These are phyloP conservation scores for Rotaria sp. DNA, from an alignment of 2,888 invertebrate genomes.

Conservation along the genomic window DNA sequence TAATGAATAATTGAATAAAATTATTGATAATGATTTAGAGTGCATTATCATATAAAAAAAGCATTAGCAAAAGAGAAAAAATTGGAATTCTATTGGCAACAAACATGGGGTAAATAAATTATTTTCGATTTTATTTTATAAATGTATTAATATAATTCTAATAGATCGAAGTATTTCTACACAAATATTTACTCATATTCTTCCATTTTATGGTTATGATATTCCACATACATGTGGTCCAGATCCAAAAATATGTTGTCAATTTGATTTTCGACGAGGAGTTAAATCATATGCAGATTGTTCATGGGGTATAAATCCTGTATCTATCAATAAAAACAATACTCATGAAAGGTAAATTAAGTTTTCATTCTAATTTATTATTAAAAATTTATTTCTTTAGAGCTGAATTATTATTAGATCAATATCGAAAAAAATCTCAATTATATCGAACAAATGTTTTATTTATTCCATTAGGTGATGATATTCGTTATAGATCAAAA, in stretches of 20 bases:
- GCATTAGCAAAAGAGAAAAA: conserved; percentile 71
- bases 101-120: conserved; percentile 68
- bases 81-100: conserved; percentile 86
- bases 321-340: conserved; percentile 72
- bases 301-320: conserved; percentile 82
- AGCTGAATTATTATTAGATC: conserved; percentile 58
- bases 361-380: background rate
- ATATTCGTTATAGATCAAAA: conserved; percentile 51
- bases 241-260: conserved; percentile 86
- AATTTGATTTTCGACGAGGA: conserved; percentile 89
- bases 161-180: conserved; percentile 56
- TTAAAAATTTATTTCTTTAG: conserved; percentile 51
- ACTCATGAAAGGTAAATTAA: conserved; percentile 61
- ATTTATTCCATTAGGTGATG: conserved; percentile 54
- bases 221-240: conserved; percentile 97
- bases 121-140: too few species aligned
- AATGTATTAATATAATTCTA: background rate
- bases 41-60: conserved; percentile 91
- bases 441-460: conserved; percentile 50
- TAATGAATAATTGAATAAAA: background rate
- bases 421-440: conserved; percentile 53
- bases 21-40: conserved; percentile 46
- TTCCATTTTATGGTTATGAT: conserved; percentile 98
- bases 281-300: conserved; percentile 71
- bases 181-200: conserved; percentile 84